Evolutionary conservation across 2,888 invertebrate species (phyloP).

Genomic region (Phorcus lineatus): DNA sequence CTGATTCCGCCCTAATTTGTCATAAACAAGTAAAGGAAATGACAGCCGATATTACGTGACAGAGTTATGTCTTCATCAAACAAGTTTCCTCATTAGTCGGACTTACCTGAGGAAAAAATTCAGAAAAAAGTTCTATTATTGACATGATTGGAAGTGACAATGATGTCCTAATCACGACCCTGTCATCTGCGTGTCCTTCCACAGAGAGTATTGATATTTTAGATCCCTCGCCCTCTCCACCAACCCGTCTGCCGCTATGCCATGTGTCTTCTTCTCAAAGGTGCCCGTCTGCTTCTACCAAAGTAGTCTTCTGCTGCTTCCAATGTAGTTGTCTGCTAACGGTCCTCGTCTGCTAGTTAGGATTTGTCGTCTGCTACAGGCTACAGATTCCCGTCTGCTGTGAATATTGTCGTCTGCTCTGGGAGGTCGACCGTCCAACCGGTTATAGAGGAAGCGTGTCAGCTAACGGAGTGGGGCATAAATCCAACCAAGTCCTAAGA

Average conservation of each 20-base stretch:
- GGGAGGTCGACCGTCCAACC: not conserved
- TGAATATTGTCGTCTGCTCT: not conserved
- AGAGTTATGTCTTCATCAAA: no score
- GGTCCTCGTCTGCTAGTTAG: no score
- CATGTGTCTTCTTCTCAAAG: not conserved
- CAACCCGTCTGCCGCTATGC: constrained; percentile 9
- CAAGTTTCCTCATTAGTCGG: no score
- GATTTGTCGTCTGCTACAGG: not conserved
- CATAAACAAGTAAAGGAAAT: no score
- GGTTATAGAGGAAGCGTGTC: not conserved
- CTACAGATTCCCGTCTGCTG: not conserved
- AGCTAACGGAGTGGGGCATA: not conserved
- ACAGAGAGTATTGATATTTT: not conserved
- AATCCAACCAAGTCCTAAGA: not conserved
- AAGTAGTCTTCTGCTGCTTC: no score
- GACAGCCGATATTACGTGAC: no score
- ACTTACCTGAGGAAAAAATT: no score
- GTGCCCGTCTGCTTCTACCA: no score
- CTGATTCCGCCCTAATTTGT: no score
- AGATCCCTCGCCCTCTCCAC: not conserved
- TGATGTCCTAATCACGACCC: constrained; percentile 4
- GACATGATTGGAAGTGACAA: no score
- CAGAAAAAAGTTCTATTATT: no score
- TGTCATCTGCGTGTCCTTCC: not conserved
- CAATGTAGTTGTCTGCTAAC: no score